Conservation (phyloP, 2,797 vertebrate genomes). For the Echiichthys vipera region DNA sequence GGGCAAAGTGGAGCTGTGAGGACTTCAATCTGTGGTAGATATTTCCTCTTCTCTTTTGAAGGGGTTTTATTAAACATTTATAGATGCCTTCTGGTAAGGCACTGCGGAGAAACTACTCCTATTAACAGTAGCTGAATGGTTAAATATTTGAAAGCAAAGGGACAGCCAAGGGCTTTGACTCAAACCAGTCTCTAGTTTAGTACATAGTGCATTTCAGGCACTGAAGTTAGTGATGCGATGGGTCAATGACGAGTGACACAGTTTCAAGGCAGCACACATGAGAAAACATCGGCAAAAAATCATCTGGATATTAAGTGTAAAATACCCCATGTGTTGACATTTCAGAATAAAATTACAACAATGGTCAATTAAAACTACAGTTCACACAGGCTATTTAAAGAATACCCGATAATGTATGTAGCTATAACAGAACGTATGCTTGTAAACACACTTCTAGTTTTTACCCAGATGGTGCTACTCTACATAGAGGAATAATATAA, state of each 20-base stretch:
- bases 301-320: slow-evolving; percentile 2
- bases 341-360: slow-evolving; percentile 2
- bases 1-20: slow-evolving; percentile 40
- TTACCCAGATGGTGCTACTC: not conserved
- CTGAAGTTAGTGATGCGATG: slow-evolving; percentile 11
- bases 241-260: not conserved
- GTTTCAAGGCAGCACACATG: slow-evolving; percentile 15
- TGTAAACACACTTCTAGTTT: not conserved
- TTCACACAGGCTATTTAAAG: not conserved
- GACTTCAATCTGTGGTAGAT: slow-evolving; percentile 75
- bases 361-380: not conserved
- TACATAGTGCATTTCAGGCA: slow-evolving; percentile 2
- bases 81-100: slow-evolving; percentile 80
- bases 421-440: not conserved
- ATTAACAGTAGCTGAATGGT: slow-evolving; percentile 38
- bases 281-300: slow-evolving; percentile 13
- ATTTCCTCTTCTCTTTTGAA: slow-evolving; percentile 56
- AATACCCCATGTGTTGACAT: slow-evolving; percentile 14
- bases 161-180: slow-evolving; percentile 50
- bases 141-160: slow-evolving; percentile 59
- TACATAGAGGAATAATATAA: not conserved
- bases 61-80: slow-evolving; percentile 52
- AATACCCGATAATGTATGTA: slow-evolving; percentile 12
- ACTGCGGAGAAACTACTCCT: slow-evolving; percentile 53
- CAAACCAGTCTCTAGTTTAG: slow-evolving; percentile 32